Percentiles rank a stretch among this genome's conserved stretches.
These are phyloP conservation scores for Drosophila mojavensis DNA, from an alignment of 1,140 invertebrate species.

Conservation along the genomic window DNA sequence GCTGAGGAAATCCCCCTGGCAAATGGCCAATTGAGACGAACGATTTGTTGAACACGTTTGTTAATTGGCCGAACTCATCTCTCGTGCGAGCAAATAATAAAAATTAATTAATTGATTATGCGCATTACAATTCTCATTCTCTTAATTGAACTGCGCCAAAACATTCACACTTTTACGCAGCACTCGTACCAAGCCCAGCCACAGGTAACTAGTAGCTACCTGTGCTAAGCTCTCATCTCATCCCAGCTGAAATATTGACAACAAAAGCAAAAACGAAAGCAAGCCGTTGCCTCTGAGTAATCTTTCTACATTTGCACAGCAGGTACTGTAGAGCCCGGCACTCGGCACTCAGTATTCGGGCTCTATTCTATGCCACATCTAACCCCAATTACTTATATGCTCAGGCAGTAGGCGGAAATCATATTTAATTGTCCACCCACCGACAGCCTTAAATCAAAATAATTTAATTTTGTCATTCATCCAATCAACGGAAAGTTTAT, in stretches of 20 bases:
- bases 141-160: slow-evolving; percentile 21
- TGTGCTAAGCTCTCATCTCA: neutral
- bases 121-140: slow-evolving; percentile 16
- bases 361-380: slow-evolving; percentile 19
- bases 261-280: slow-evolving; percentile 20
- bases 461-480: slow-evolving; percentile 83
- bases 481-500: slow-evolving; percentile 77
- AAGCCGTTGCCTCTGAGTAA: slow-evolving; percentile 30
- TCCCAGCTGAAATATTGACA: slow-evolving; percentile 9
- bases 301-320: slow-evolving; percentile 13
- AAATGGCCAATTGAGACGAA: slow-evolving; percentile 25
- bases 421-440: slow-evolving; percentile 81
- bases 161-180: slow-evolving; percentile 49
- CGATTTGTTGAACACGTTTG: slow-evolving; percentile 16
- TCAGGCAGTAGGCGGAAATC: slow-evolving; percentile 66
- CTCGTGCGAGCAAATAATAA: slow-evolving; percentile 26
- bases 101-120: slow-evolving; percentile 29
- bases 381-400: slow-evolving; percentile 39
- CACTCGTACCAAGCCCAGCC: slow-evolving; percentile 48
- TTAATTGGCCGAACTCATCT: slow-evolving; percentile 36
- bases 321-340: slow-evolving; percentile 1
- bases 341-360: neutral
- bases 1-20: slow-evolving; percentile 60
- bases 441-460: slow-evolving; percentile 78
- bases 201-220: slow-evolving; percentile 6